A percentile compares a stretch with the other conserved stretches of the same genome.
phyloP scores from a whole-genome alignment of 2,113 vertebrate genomes.

The Bucco capensis region DNA sequence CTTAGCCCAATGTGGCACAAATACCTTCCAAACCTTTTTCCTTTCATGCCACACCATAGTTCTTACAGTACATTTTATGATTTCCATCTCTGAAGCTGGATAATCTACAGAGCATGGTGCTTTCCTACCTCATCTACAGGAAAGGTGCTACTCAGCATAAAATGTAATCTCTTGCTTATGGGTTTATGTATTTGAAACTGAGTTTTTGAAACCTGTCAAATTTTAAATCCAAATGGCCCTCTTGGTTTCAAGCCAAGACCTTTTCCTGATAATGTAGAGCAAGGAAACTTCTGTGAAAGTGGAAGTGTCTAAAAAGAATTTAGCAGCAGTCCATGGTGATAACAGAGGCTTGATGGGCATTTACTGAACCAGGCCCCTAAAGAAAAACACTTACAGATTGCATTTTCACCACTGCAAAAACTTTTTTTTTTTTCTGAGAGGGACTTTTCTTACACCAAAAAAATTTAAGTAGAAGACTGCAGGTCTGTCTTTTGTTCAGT shows the following conservation, averaged over 20 bases:
- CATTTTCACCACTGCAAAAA: neutral
- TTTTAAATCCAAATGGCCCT: conserved; percentile 28
- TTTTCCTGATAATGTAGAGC: conserved; percentile 8
- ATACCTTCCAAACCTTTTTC: neutral
- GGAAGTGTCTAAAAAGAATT: conserved; percentile 35
- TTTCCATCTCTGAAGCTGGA: neutral
- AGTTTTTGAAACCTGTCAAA: conserved; percentile 3
- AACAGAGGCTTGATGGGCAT: neutral
- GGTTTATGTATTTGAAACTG: neutral
- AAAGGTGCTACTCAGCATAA: neutral
- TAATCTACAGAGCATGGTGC: neutral
- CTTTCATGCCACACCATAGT: neutral
- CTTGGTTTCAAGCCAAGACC: conserved; percentile 39
- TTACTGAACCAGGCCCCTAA: neutral
- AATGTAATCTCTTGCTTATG: neutral
- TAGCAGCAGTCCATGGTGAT: neutral
- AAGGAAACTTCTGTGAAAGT: neutral
- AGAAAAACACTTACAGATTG: neutral
- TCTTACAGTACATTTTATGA: neutral
- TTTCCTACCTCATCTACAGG: neutral
- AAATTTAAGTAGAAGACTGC: neutral
- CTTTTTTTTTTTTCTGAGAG: neutral
- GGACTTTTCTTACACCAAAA: neutral
- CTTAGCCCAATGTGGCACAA: neutral
- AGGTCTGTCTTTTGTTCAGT: neutral